Evolutionary conservation across 2,888 invertebrate species (phyloP).

Genomic region (Nomada fucata): DNA sequence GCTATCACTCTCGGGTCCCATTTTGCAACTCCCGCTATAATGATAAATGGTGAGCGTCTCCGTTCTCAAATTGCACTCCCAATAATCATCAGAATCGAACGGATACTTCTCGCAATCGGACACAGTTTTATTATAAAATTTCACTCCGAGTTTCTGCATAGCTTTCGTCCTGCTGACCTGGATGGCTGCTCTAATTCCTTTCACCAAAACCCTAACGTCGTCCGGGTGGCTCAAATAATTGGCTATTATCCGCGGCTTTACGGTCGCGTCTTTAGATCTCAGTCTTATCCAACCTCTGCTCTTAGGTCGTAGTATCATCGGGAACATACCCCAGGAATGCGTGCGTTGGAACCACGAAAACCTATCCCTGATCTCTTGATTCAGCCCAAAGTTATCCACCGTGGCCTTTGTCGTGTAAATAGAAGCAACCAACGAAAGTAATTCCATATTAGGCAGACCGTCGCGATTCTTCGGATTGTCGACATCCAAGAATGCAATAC

Average conservation of each 20-base stretch:
- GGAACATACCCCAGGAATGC: conserved; percentile 87
- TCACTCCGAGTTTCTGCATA: conserved; percentile 86
- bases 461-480: conserved; percentile 85
- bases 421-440: conserved; percentile 87
- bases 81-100: conserved; percentile 89
- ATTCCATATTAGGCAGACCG: conserved; percentile 88
- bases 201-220: conserved; percentile 88
- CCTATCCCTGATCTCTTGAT: conserved; percentile 86
- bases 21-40: conserved; percentile 87
- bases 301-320: conserved; percentile 88
- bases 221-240: conserved; percentile 88
- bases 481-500: conserved; percentile 88
- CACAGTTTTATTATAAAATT: conserved; percentile 85
- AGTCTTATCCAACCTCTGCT: conserved; percentile 89
- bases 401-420: conserved; percentile 85
- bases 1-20: conserved; percentile 87
- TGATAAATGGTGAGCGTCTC: conserved; percentile 90
- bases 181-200: conserved; percentile 86
- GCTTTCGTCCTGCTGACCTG: conserved; percentile 87
- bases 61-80: conserved; percentile 88
- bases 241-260: conserved; percentile 88
- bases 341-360: conserved; percentile 85
- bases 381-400: conserved; percentile 86
- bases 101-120: conserved; percentile 86
- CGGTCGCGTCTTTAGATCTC: conserved; percentile 87